Conservation (phyloP, 2,113 vertebrate genomes). For the Festucalex cinctus region DNA sequence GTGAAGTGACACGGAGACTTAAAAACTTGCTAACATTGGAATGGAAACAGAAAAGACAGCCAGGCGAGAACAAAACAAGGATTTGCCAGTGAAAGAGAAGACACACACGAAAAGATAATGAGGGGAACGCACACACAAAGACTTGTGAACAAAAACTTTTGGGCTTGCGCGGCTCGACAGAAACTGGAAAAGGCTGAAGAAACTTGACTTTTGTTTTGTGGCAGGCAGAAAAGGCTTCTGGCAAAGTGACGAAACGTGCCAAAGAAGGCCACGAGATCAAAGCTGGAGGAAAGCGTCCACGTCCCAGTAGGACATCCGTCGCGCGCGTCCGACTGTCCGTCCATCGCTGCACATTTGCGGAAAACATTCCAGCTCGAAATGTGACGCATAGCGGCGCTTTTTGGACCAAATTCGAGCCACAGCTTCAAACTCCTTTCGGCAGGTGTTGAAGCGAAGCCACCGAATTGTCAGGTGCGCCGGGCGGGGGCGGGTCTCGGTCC, state of each 20-base stretch:
- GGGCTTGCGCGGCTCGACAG: constrained; percentile 9
- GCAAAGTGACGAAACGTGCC: constrained; percentile 26
- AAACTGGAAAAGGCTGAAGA: not conserved
- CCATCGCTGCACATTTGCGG: not conserved
- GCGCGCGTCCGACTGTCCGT: constrained; percentile 1
- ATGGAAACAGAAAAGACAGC: constrained; percentile 16
- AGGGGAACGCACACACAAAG: constrained; percentile 8
- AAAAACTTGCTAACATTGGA: constrained; percentile 1
- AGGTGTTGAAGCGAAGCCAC: too few relatives aligned
- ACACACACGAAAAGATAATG: constrained; percentile 8
- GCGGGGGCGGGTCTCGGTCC: too few relatives aligned
- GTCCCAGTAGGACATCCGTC: not conserved
- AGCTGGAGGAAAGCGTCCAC: not conserved
- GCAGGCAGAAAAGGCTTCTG: constrained; percentile 21
- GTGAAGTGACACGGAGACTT: constrained; percentile 10
- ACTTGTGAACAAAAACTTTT: constrained; percentile 20
- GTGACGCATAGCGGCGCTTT: too few relatives aligned
- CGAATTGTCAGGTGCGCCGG: too few relatives aligned
- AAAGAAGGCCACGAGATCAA: constrained; percentile 5
- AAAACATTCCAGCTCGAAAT: not conserved
- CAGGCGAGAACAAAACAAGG: not conserved
- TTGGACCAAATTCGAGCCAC: too few relatives aligned
- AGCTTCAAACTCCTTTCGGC: too few relatives aligned
- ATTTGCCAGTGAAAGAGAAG: constrained; percentile 1
- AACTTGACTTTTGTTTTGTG: constrained; percentile 16